These are phyloP conservation scores for Menidia beryllina DNA, from an alignment of 2,113 vertebrate species.

Conservation along the genomic window DNA sequence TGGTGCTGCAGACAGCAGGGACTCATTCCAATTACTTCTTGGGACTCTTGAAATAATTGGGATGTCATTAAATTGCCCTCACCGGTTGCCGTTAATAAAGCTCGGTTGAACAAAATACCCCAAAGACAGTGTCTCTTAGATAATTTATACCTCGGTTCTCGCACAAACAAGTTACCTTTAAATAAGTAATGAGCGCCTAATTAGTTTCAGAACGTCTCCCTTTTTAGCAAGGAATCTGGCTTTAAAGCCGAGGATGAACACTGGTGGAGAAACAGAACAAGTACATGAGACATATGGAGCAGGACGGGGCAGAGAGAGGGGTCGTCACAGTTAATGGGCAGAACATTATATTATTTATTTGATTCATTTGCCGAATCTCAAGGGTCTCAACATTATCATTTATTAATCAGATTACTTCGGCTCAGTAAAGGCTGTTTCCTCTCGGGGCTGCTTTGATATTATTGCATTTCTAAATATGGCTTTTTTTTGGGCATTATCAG, in stretches of 20 bases:
- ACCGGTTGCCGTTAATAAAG: slow-evolving; percentile 73
- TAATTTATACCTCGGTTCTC: slow-evolving; percentile 74
- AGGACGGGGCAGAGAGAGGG: slow-evolving; percentile 16
- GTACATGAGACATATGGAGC: slow-evolving; percentile 5
- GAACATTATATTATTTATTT: slow-evolving; percentile 23
- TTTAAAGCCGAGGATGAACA: slow-evolving; percentile 40
- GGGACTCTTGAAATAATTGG: slow-evolving; percentile 75
- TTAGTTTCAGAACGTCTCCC: slow-evolving; percentile 63
- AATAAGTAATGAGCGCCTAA: slow-evolving; percentile 78
- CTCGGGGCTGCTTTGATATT: slow-evolving; percentile 9
- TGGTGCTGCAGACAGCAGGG: slow-evolving; percentile 52
- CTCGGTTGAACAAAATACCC: slow-evolving; percentile 69
- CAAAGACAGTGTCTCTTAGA: slow-evolving; percentile 69
- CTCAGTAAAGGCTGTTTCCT: slow-evolving; percentile 12
- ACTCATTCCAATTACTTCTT: slow-evolving; percentile 49
- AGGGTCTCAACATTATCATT: slow-evolving; percentile 19
- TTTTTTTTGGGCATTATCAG: slow-evolving; percentile 4
- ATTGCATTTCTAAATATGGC: slow-evolving; percentile 12
- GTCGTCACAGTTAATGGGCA: slow-evolving; percentile 29
- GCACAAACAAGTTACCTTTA: slow-evolving; percentile 80
- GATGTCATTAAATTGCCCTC: slow-evolving; percentile 70
- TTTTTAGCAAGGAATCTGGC: slow-evolving; percentile 24
- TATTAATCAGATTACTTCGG: slow-evolving; percentile 24
- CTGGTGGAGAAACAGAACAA: background rate
- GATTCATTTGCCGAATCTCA: background rate